Conservation (phyloP, 2,888 invertebrate genomes). For the Sussaba pulchella region DNA sequence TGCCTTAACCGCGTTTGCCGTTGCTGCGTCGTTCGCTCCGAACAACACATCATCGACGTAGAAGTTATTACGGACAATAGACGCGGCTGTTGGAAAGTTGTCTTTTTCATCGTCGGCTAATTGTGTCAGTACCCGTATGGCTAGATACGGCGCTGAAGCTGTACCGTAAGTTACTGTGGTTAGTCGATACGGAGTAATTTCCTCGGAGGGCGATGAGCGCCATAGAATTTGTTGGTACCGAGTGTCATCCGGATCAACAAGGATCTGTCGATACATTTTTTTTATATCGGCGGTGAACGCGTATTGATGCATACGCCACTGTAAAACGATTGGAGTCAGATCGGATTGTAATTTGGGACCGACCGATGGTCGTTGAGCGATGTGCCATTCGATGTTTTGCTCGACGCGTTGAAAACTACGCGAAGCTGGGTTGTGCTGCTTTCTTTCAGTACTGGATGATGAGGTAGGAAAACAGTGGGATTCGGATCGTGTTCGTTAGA, state of each 20-base stretch:
- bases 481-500: neutral
- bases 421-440: slow-evolving; percentile 54
- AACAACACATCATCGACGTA: slow-evolving; percentile 67
- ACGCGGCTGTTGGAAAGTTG: slow-evolving; percentile 55
- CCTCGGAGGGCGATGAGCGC: slow-evolving; percentile 46
- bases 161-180: slow-evolving; percentile 72
- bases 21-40: slow-evolving; percentile 29
- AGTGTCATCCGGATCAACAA: slow-evolving; percentile 57
- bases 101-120: slow-evolving; percentile 54
- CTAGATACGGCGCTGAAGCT: slow-evolving; percentile 69
- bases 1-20: neutral
- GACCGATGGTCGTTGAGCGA: slow-evolving; percentile 59
- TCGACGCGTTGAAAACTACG: slow-evolving; percentile 64
- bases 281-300: slow-evolving; percentile 55
- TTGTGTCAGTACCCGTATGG: slow-evolving; percentile 69
- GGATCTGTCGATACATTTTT: slow-evolving; percentile 55
- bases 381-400: slow-evolving; percentile 51
- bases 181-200: slow-evolving; percentile 49
- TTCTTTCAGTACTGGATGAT: slow-evolving; percentile 34
- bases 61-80: slow-evolving; percentile 61
- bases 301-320: slow-evolving; percentile 42
- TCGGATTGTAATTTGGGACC: slow-evolving; percentile 49
- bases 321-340: slow-evolving; percentile 35
- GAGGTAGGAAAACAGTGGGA: slow-evolving; percentile 29
- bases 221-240: slow-evolving; percentile 72